A percentile compares a stretch with the other conserved stretches of the same genome.
Evolutionary conservation across 2,888 invertebrate genomes (phyloP).

Genomic region (Eubasilissa splendida): DNA sequence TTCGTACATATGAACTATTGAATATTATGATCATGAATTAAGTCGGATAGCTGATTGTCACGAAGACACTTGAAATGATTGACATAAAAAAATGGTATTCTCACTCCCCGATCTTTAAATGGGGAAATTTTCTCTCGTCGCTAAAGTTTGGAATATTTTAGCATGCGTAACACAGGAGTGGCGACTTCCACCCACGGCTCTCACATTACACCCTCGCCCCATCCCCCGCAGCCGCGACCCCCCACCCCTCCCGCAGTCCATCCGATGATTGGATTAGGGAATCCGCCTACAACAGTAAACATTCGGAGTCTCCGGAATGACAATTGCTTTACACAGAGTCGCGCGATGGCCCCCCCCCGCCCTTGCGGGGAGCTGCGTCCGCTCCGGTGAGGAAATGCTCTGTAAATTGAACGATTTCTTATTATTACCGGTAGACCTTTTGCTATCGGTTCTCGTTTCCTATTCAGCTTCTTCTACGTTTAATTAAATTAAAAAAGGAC

Average conservation of each 20-base stretch:
- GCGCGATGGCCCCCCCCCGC: slow-evolving; percentile 18
- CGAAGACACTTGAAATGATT: no score
- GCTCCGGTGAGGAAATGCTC: slow-evolving; percentile 29
- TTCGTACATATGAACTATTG: no score
- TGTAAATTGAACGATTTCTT: slow-evolving; percentile 36
- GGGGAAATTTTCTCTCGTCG: no score
- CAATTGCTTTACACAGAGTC: slow-evolving; percentile 42
- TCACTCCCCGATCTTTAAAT: no score
- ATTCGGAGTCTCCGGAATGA: slow-evolving; percentile 38
- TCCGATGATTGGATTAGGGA: slow-evolving; percentile 38
- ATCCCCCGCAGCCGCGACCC: background rate
- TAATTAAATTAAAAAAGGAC: slow-evolving; percentile 37
- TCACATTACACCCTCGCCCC: slow-evolving; percentile 5
- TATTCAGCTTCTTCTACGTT: slow-evolving; percentile 26
- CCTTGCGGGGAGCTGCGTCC: background rate
- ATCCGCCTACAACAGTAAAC: slow-evolving; percentile 38
- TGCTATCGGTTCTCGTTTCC: slow-evolving; percentile 6
- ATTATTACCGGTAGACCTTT: slow-evolving; percentile 27
- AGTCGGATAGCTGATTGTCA: no score
- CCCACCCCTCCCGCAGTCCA: slow-evolving; percentile 10
- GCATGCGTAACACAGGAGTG: background rate
- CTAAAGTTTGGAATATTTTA: background rate
- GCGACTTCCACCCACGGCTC: background rate
- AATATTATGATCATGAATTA: no score
- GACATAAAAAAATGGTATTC: no score